Evolutionary conservation across 2,113 vertebrate species (phyloP).

Genomic region (Melanerpes aurifrons): DNA sequence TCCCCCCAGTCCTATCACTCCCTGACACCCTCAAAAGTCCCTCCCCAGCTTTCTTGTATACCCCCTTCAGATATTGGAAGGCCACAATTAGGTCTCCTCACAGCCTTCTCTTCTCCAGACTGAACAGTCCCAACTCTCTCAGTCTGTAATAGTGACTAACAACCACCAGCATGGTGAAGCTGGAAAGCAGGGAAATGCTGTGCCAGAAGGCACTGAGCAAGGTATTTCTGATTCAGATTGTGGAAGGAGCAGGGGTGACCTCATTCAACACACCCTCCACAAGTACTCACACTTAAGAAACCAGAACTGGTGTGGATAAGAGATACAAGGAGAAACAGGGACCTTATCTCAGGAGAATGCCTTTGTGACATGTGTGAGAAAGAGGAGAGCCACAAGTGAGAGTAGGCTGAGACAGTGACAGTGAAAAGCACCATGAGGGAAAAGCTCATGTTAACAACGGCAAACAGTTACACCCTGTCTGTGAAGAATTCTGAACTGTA

Average conservation of each 20-base stretch:
- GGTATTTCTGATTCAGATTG: not conserved
- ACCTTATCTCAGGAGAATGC: not conserved
- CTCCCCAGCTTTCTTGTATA: too few relatives aligned
- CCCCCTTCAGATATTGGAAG: too few relatives aligned
- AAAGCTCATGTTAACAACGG: not conserved
- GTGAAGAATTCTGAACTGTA: not conserved
- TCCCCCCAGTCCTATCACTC: too few relatives aligned
- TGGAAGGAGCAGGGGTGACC: accelerated
- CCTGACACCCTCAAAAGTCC: too few relatives aligned
- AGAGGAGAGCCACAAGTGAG: not conserved
- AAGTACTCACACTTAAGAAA: not conserved
- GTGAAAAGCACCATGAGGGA: not conserved
- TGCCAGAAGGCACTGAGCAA: not conserved
- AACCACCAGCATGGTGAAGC: not conserved
- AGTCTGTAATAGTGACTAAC: not conserved
- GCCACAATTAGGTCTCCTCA: too few relatives aligned
- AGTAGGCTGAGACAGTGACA: not conserved
- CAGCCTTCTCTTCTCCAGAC: too few relatives aligned
- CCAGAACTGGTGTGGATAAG: not conserved
- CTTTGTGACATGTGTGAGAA: not conserved
- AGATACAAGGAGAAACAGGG: not conserved
- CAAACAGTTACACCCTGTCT: not conserved
- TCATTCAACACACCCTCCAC: not conserved
- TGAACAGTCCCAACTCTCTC: too few relatives aligned
- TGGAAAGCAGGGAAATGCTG: not conserved